A percentile compares a stretch with the other conserved stretches of the same genome.
Evolutionary conservation across 92 coral and sea anemone species (phyloP).

Genomic region (Actinostola sp.): DNA sequence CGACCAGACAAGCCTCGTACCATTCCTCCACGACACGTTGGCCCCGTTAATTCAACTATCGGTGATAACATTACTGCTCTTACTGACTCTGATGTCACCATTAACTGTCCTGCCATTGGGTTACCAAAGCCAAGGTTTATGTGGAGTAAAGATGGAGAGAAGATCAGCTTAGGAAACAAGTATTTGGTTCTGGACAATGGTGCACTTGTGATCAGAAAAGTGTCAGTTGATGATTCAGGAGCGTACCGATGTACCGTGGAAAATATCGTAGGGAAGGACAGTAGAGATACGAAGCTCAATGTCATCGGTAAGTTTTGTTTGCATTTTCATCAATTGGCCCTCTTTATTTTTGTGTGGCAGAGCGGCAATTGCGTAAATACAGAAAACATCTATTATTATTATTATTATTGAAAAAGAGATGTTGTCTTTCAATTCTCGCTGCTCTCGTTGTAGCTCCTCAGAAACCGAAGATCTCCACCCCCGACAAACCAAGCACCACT

Average conservation of each 20-base stretch:
- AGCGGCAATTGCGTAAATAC: too few relatives aligned
- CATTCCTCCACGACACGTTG: conserved; percentile 43
- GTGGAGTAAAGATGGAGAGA: conserved; percentile 67
- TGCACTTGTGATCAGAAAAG: conserved; percentile 52
- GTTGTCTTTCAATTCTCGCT: background rate
- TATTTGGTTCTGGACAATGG: conserved; percentile 34
- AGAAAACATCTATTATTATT: too few relatives aligned
- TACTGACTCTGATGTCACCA: conserved; percentile 43
- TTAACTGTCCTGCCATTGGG: conserved; percentile 71
- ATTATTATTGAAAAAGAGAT: too few relatives aligned
- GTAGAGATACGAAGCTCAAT: too few relatives aligned
- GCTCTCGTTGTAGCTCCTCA: too few relatives aligned
- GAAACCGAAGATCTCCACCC: conserved; percentile 26
- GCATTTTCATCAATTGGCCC: too few relatives aligned
- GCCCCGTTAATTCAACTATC: conserved; percentile 39
- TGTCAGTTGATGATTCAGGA: conserved; percentile 58
- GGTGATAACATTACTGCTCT: conserved; percentile 69
- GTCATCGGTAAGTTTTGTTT: too few relatives aligned
- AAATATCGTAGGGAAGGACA: conserved; percentile 54
- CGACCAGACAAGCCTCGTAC: conserved; percentile 38
- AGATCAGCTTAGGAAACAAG: conserved; percentile 15
- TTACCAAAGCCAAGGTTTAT: conserved; percentile 59
- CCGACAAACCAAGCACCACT: conserved; percentile 30
- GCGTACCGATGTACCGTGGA: conserved; percentile 65
- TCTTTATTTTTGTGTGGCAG: too few relatives aligned